These are phyloP conservation scores for Chirona hameri DNA, from an alignment of 2,888 invertebrate species.

Conservation along the genomic window DNA sequence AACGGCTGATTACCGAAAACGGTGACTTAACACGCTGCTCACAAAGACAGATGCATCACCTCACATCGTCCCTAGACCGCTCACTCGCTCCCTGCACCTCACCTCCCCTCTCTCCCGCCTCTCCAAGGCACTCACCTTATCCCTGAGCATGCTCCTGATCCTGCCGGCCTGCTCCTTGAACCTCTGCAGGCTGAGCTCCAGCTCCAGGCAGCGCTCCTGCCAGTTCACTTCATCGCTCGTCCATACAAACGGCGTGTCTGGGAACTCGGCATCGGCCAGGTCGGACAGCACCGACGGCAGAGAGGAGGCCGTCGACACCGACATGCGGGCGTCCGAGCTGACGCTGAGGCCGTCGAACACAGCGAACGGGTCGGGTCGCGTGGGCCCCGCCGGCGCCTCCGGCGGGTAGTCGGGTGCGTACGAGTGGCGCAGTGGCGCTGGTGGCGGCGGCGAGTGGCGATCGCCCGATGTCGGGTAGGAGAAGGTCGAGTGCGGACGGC, in stretches of 20 bases:
- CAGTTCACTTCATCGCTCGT: constrained; percentile 59
- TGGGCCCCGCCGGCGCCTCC: constrained; percentile 32
- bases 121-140: constrained; percentile 66
- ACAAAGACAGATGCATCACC: too few relatives aligned
- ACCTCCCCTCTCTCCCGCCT: too few relatives aligned
- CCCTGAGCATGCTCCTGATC: constrained; percentile 80
- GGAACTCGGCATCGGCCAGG: constrained; percentile 35
- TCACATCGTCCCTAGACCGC: too few relatives aligned
- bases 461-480: constrained; percentile 34
- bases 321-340: constrained; percentile 37
- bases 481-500: constrained; percentile 33
- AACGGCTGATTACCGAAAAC: too few relatives aligned
- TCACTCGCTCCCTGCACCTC: too few relatives aligned
- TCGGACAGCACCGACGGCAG: constrained; percentile 39
- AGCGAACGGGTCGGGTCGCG: constrained; percentile 30
- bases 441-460: constrained; percentile 38
- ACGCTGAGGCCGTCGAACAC: constrained; percentile 32
- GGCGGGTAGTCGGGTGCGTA: constrained; percentile 38
- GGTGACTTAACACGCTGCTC: too few relatives aligned
- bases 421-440: constrained; percentile 39
- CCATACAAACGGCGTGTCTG: constrained; percentile 36
- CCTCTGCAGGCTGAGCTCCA: constrained; percentile 79
- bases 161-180: constrained; percentile 81
- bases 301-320: constrained; percentile 38
- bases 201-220: constrained; percentile 81